phyloP scores from a whole-genome alignment of 1,140 invertebrate genomes.

The Eurosta solidaginis region DNA sequence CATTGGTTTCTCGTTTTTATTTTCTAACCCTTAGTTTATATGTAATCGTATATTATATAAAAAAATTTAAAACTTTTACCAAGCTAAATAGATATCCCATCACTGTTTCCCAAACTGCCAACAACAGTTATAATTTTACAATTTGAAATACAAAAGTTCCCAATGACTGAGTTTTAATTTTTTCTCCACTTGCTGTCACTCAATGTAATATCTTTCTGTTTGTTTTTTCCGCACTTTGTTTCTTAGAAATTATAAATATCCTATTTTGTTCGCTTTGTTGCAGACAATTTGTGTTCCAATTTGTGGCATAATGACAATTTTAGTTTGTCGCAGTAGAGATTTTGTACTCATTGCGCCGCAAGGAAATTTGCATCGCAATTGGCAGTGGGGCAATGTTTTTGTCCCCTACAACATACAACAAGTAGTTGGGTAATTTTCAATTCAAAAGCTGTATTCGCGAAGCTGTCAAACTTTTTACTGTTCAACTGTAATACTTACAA shows the following conservation, averaged over 20 bases:
- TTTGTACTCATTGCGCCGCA: not conserved
- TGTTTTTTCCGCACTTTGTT: not conserved
- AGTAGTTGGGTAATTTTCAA: not conserved
- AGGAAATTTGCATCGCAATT: not conserved
- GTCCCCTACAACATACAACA: not conserved
- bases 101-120: not conserved
- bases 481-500: not conserved
- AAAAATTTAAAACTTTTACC: too few relatives aligned
- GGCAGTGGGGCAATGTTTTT: not conserved
- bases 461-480: not conserved
- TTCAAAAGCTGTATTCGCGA: not conserved
- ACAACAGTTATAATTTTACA: not conserved
- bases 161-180: not conserved
- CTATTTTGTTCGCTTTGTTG: not conserved
- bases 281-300: conserved; percentile 15
- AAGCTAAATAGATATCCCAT: too few relatives aligned
- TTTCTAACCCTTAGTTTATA: too few relatives aligned
- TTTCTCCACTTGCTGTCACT: not conserved
- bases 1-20: too few relatives aligned
- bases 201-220: not conserved
- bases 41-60: too few relatives aligned
- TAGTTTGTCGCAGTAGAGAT: not conserved
- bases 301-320: conserved; percentile 3
- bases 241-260: not conserved
- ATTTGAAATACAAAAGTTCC: not conserved